phyloP scores from a whole-genome alignment of 2,797 vertebrate species.

The Euphonia xanthogaster region DNA sequence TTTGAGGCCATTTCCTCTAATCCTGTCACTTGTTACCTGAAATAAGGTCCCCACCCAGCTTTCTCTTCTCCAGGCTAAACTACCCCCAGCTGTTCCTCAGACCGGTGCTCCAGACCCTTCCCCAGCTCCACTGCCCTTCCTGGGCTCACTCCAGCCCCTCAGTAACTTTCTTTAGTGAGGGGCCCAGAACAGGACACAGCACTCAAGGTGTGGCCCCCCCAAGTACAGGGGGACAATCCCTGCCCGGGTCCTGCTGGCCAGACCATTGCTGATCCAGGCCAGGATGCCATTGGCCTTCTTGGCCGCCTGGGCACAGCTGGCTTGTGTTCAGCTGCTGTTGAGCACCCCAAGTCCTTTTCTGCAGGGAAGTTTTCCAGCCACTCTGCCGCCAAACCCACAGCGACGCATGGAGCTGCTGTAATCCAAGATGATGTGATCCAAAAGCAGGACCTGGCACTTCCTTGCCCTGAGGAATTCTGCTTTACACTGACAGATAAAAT shows the following conservation, averaged over 20 bases:
- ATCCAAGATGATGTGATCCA: background rate
- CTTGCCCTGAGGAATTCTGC: background rate
- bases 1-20: background rate
- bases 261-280: background rate
- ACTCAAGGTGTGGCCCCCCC: accelerated
- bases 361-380: accelerated
- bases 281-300: background rate
- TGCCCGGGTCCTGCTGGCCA: background rate
- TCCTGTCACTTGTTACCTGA: background rate
- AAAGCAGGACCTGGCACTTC: background rate
- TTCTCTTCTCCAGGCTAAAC: background rate
- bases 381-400: background rate
- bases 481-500: background rate
- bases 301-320: background rate
- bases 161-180: accelerated
- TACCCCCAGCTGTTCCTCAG: background rate
- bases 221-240: background rate
- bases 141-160: accelerated
- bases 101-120: background rate
- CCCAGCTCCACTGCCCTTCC: background rate
- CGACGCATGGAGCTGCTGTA: accelerated
- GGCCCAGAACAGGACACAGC: background rate
- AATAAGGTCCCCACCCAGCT: background rate
- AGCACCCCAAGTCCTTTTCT: background rate
- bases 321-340: accelerated